Evolutionary conservation across 1,140 invertebrate species (phyloP), one percentile per base, ranked within the genome.

Genomic region (Magallana gigas): DNA sequence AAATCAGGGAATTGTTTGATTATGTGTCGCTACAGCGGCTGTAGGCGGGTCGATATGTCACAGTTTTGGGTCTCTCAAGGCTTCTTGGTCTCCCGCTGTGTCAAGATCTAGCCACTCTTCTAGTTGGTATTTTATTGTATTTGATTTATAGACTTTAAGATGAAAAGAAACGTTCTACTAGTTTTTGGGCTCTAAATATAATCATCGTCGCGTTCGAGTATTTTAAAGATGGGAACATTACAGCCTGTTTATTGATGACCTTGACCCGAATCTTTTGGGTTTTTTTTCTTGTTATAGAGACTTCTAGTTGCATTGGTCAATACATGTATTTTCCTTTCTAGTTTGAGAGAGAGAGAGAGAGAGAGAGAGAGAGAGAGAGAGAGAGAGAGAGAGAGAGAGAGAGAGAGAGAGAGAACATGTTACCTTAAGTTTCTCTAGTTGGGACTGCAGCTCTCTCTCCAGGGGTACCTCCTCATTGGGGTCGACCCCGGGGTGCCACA

Each of bases 401-500:
- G n/a, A n/a, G 36, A 48, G 36, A 48, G 36, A 48, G 36, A 48
- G 36, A 4, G 36, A 0, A 4, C 36, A 36, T 36, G 36, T 76
- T 68, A 91, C 91, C 86, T 90, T 89, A 36, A 90, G 64, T 64
- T 88, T 85, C 57, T 90, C 82, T 48, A 91, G 80, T 16, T 90
- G 71, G 3, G 85, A 57, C 57, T 90, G 87, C 16, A 93, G 62
- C 81, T 93, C 90, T 62, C 89, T 89, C 58, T 90, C 90, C 76
- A 94, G 80, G 14, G 92, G 92, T 58, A 93, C 88, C n/a, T 93
- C 92, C 11, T 89, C 89, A 29, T 91, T 91, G 12, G 92, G 90
- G 80, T 93, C 91, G 83, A 91, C 90, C 3, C 94, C 94, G 60
- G 94, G 94, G 89, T 93, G 92, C 94, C 94, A 94, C 57, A 94